Evolutionary conservation across 2,888 invertebrate species (phyloP).

Genomic region (Lochmaea crataegi): DNA sequence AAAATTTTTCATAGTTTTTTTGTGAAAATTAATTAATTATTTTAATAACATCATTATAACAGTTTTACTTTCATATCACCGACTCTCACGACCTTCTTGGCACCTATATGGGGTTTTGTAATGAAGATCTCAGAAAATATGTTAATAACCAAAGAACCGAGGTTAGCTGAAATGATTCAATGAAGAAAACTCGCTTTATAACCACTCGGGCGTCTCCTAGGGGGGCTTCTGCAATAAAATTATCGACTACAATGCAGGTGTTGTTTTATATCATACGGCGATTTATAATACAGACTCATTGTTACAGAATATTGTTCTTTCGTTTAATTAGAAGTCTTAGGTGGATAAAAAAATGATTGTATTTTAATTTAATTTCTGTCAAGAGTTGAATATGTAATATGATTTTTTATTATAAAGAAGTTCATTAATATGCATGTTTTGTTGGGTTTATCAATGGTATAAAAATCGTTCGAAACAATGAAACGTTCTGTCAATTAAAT

Average conservation of each 20-base stretch:
- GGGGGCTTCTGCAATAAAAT: slow-evolving; percentile 25
- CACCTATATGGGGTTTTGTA: slow-evolving; percentile 50
- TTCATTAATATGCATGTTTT: too few relatives aligned
- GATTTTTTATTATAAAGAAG: too few relatives aligned
- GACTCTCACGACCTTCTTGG: slow-evolving; percentile 22
- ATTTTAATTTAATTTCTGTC: slow-evolving; percentile 23
- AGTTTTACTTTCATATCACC: too few relatives aligned
- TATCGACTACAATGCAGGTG: slow-evolving; percentile 27
- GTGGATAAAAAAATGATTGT: slow-evolving; percentile 18
- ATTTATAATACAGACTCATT: slow-evolving; percentile 16
- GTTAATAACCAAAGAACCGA: slow-evolving; percentile 57
- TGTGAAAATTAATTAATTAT: neutral
- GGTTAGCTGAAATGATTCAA: slow-evolving; percentile 53
- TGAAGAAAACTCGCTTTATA: slow-evolving; percentile 27
- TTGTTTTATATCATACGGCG: slow-evolving; percentile 27
- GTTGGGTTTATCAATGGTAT: too few relatives aligned
- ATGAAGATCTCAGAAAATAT: slow-evolving; percentile 59
- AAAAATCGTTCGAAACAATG: too few relatives aligned
- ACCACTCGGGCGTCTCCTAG: slow-evolving; percentile 26
- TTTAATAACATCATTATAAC: neutral
- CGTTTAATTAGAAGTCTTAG: slow-evolving; percentile 19
- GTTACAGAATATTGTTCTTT: slow-evolving; percentile 22
- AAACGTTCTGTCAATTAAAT: too few relatives aligned
- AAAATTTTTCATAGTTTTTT: too few relatives aligned
- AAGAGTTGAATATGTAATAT: neutral